Evolutionary conservation across 23 tunicate species (phyloP), one percentile per base, ranked within the genome.

Genomic region (Styela clava): DNA sequence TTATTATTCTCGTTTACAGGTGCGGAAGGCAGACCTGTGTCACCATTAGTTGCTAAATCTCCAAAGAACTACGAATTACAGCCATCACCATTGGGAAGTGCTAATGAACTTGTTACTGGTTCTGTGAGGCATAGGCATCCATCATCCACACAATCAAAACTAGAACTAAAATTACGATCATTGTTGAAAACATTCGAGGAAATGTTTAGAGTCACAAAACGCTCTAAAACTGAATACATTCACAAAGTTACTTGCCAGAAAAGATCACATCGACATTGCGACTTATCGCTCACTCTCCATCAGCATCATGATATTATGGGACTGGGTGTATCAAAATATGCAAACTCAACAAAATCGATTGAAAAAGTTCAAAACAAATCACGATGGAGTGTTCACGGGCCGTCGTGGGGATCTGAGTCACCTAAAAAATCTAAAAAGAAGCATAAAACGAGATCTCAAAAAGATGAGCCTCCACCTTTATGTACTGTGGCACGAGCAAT

Each of bases 281-380:
- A 82, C 62, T 83, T 84, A 24, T 35, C 79, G 20, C 72, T 29
- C 25, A 63, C 80, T 21, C 73, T 87, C 19, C 93, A 92, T 18
- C 18, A 72, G 12, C 98, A 93, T 61, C 90, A 85, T 70, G 76
- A 68, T 37, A 64, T 93, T 16, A 65, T 93, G 62, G 98, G 98
- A 2, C 74, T 74, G 5, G 52, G 80, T 0, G 7, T 68, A n/a
- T 3, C 24, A 16, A 31, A 31, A 20, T 34, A 79, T 34, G 74
- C 12, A 30, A 34, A 9, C 5, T 22, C 32, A 16, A 44, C 3
- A 5, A 24, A 35, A 28, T 3, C 3, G 27, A 3, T 71, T 21
- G 35, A 22, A 29, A 26, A 26, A 30, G 16, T 24, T 26, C 35
- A 76, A 32, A 18, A 18, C 26, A 76, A 76, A 44, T 24, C 63